Evolutionary conservation across 1,140 invertebrate species (phyloP).

Genomic region (Pseudomyrmex cubaensis): DNA sequence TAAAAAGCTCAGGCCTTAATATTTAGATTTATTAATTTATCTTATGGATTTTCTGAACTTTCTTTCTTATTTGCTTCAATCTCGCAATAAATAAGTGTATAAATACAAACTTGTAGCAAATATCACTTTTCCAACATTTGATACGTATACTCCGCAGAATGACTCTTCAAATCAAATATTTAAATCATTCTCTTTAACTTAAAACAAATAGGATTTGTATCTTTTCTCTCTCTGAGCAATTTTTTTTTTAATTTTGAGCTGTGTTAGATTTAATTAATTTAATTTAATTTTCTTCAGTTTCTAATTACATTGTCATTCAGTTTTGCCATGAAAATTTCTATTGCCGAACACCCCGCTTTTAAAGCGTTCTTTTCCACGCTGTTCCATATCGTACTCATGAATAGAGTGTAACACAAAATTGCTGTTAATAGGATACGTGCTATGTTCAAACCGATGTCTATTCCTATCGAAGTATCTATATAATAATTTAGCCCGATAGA

Average conservation of each 20-base stretch:
- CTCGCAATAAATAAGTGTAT: too few species aligned
- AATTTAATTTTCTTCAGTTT: slow-evolving; percentile 54
- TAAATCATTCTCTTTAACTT: not conserved
- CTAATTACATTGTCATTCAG: slow-evolving; percentile 64
- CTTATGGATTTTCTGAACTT: not conserved
- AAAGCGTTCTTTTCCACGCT: slow-evolving; percentile 91
- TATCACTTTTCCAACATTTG: not conserved
- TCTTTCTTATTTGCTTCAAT: too few species aligned
- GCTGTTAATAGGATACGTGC: slow-evolving; percentile 87
- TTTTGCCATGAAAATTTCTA: slow-evolving; percentile 86
- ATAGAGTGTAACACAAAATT: slow-evolving; percentile 89
- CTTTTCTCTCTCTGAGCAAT: slow-evolving; percentile 23
- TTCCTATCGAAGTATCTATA: slow-evolving; percentile 76
- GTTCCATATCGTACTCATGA: slow-evolving; percentile 93
- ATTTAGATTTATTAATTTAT: not conserved
- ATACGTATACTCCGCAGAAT: not conserved
- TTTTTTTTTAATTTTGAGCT: not conserved
- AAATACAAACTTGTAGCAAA: slow-evolving; percentile 1
- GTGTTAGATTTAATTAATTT: slow-evolving; percentile 31
- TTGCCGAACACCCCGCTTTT: slow-evolving; percentile 88
- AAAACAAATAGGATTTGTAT: too few species aligned
- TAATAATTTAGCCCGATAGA: slow-evolving; percentile 82
- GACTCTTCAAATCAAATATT: not conserved
- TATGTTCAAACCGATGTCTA: slow-evolving; percentile 85
- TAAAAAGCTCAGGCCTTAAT: not conserved